Base-by-base conservation (phyloP, 2,113 vertebrate genomes). In the Anhinga anhinga region DNA sequence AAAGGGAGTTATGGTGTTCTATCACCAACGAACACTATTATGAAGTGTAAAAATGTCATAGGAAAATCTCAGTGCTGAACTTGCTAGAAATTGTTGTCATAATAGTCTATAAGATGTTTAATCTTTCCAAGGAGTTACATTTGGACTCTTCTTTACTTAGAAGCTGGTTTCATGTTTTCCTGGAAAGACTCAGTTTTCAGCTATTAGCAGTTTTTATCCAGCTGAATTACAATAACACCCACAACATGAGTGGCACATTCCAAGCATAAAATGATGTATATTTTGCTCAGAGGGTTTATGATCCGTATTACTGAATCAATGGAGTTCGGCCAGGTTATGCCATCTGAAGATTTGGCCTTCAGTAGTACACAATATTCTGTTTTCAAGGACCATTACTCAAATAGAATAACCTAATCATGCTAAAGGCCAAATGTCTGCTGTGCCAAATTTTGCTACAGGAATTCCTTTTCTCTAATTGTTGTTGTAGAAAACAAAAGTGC, bases 361-460 rank as follows among this genome's bases (percentile, higher is more conserved):
- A 29, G 53, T 36, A 73, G 47, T 83, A 80, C 42, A 53, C 17
- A 86, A 16, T 36, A 70, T 45, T 87, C 83, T 63, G 10, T 82
- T 96, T 96, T 86, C 86, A 95, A 84, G 83, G 47, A n/a, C 90
- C 52, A 61, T 93, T 89, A 72, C 65, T 91, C 83, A 82, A 74
- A 93, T 44, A 63, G 44, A 92, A 88, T 91, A 84, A 72, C 36
- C 40, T 50, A 49, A 42, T 91, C 70, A 56, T 2, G 4, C 22
- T 15, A 27, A 55, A 83, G 55, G 29, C 79, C 63, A 93, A 92
- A 74, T 17, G 10, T 52, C 52, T 86, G 17, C 47, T 30, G 9
- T 0, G 0, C 26, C 36, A 16, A 63, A 79, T 42, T 88, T 95
- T 13, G 26, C 15, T 38, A 25, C 20, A 40, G 38, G 10, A 80